phyloP scores from a whole-genome alignment of 2,888 invertebrate genomes.

The Catocala fraxini region DNA sequence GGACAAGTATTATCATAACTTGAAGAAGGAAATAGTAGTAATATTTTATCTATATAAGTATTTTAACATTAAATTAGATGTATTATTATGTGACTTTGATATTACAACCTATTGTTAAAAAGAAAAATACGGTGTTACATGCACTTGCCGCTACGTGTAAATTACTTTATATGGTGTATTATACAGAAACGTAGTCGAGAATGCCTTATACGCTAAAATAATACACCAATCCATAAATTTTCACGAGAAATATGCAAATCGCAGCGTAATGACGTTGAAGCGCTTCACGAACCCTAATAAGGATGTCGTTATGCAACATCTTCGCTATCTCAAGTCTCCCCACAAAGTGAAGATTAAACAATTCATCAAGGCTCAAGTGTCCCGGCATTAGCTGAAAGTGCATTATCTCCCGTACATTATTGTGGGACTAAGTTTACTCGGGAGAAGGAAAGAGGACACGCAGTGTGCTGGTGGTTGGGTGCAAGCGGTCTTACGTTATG shows the following conservation, averaged over 20 bases:
- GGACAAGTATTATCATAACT: constrained; percentile 9
- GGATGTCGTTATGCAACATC: constrained; percentile 44
- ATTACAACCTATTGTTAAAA: no score
- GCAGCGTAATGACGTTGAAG: constrained; percentile 38
- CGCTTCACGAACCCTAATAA: constrained; percentile 34
- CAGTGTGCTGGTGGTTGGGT: constrained; percentile 58
- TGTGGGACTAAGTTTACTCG: constrained; percentile 61
- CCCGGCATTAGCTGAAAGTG: constrained; percentile 56
- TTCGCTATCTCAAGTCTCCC: constrained; percentile 36
- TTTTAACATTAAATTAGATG: neutral
- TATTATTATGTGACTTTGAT: neutral
- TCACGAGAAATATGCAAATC: constrained; percentile 37
- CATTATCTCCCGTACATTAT: constrained; percentile 57
- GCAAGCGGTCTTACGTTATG: constrained; percentile 54
- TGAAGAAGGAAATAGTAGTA: neutral
- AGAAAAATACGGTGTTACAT: no score
- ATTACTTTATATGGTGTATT: no score
- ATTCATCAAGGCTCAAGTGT: constrained; percentile 59
- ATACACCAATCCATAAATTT: constrained; percentile 16
- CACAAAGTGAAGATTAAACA: constrained; percentile 51
- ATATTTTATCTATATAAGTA: neutral
- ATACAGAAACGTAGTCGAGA: no score
- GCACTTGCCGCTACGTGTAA: no score
- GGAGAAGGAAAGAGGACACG: constrained; percentile 65
- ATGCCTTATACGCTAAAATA: neutral